Evolutionary conservation across 64 coral and sea anemone species (phyloP).

Genomic region (Orbicella faveolata): DNA sequence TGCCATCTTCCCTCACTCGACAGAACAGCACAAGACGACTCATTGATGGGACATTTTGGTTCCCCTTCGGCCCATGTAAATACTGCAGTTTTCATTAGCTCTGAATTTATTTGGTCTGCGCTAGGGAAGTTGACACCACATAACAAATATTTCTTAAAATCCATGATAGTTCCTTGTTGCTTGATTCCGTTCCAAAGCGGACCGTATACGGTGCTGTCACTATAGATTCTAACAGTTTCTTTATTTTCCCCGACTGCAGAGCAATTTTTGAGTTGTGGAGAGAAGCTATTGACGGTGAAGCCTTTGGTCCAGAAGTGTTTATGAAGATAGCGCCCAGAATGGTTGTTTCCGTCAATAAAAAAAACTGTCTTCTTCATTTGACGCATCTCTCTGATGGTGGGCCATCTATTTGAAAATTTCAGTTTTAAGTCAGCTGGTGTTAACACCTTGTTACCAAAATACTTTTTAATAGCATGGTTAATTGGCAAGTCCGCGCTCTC

Average conservation of each 20-base stretch:
- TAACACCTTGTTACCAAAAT: conserved; percentile 61
- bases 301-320: conserved; percentile 15
- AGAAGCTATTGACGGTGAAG: conserved; percentile 38
- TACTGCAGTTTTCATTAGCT: conserved; percentile 45
- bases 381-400: conserved; percentile 49
- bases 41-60: conserved; percentile 40
- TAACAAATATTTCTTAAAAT: conserved; percentile 55
- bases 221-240: conserved; percentile 4
- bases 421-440: conserved; percentile 57
- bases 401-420: conserved; percentile 53
- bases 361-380: conserved; percentile 58
- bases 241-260: not conserved
- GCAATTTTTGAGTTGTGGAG: conserved; percentile 38
- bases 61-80: conserved; percentile 66
- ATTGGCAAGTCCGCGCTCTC: conserved; percentile 21
- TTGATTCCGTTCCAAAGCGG: conserved; percentile 57
- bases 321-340: conserved; percentile 36
- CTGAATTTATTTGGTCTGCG: conserved; percentile 55
- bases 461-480: conserved; percentile 52
- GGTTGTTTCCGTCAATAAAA: conserved; percentile 17
- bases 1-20: conserved; percentile 61
- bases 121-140: conserved; percentile 45
- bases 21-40: conserved; percentile 36
- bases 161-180: conserved; percentile 37
- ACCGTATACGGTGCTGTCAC: conserved; percentile 66